phyloP scores from a whole-genome alignment of 2,113 vertebrate species.

The cattle (Bos taurus) region DNA sequence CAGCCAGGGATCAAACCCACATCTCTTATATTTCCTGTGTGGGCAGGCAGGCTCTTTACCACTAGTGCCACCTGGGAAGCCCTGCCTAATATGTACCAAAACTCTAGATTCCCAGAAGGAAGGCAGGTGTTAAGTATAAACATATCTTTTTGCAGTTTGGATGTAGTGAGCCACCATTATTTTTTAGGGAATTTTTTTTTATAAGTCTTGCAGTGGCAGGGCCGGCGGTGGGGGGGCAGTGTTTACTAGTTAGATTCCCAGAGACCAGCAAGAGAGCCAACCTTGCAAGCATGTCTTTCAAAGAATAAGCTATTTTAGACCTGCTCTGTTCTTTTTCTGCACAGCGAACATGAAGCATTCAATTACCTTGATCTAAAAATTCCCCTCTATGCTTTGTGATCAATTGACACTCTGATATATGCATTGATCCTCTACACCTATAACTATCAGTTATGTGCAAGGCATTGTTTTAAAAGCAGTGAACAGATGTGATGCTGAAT shows the following conservation, averaged over 20 bases:
- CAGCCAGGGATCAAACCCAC: background rate
- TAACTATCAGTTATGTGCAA: background rate
- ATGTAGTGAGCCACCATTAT: background rate
- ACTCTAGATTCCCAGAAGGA: background rate
- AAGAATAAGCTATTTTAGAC: background rate
- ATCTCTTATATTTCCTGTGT: background rate
- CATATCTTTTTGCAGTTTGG: background rate
- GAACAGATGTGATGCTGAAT: background rate
- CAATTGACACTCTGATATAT: background rate
- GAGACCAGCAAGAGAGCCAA: background rate
- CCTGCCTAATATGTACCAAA: background rate
- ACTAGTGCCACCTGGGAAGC: background rate
- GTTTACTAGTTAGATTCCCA: background rate
- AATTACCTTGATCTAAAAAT: background rate
- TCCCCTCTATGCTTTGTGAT: background rate
- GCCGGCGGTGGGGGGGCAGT: fast-evolving
- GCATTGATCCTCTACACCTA: background rate
- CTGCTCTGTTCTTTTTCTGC: background rate
- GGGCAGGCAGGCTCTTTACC: background rate
- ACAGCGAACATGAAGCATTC: background rate
- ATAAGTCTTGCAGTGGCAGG: background rate
- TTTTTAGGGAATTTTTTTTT: background rate
- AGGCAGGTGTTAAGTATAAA: background rate
- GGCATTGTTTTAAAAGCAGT: background rate
- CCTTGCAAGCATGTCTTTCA: background rate